Percentiles rank a stretch among this genome's conserved stretches.
These are phyloP conservation scores for Pyrocoelia pectoralis DNA, from an alignment of 2,888 invertebrate genomes.

Conservation along the genomic window DNA sequence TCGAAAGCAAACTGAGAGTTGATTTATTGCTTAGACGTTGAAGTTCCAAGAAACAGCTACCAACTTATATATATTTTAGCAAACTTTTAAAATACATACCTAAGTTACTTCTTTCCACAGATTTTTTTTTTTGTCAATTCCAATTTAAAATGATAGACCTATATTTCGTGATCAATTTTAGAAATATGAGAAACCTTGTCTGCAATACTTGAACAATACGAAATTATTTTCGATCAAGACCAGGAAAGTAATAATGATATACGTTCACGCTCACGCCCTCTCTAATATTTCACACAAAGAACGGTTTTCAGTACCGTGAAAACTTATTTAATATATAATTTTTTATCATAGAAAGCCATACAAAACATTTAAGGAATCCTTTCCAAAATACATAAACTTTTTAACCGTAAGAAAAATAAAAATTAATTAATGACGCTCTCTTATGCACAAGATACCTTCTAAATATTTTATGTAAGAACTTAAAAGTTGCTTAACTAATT, in stretches of 20 bases:
- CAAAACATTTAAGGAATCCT: not conserved
- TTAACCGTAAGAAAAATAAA: slow-evolving; percentile 10
- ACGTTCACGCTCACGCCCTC: slow-evolving; percentile 42
- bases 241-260: slow-evolving; percentile 48
- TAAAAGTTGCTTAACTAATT: slow-evolving; percentile 40
- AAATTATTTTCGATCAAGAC: slow-evolving; percentile 36
- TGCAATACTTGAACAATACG: slow-evolving; percentile 22
- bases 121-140: slow-evolving; percentile 27
- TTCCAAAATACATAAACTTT: slow-evolving; percentile 1
- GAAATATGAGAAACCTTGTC: no score
- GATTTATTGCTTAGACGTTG: slow-evolving; percentile 37
- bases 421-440: slow-evolving; percentile 25
- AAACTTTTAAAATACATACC: slow-evolving; percentile 32
- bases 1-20: slow-evolving; percentile 38
- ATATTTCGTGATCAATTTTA: no score
- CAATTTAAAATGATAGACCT: slow-evolving; percentile 27
- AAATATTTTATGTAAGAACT: slow-evolving; percentile 33
- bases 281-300: slow-evolving; percentile 40
- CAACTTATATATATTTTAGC: slow-evolving; percentile 37
- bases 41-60: slow-evolving; percentile 37
- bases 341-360: not conserved
- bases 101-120: slow-evolving; percentile 22
- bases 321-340: slow-evolving; percentile 5
- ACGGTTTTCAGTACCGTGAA: slow-evolving; percentile 5
- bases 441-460: slow-evolving; percentile 17